Conservation (phyloP, 2,797 vertebrate species). For the Limnodromus scolopaceus region DNA sequence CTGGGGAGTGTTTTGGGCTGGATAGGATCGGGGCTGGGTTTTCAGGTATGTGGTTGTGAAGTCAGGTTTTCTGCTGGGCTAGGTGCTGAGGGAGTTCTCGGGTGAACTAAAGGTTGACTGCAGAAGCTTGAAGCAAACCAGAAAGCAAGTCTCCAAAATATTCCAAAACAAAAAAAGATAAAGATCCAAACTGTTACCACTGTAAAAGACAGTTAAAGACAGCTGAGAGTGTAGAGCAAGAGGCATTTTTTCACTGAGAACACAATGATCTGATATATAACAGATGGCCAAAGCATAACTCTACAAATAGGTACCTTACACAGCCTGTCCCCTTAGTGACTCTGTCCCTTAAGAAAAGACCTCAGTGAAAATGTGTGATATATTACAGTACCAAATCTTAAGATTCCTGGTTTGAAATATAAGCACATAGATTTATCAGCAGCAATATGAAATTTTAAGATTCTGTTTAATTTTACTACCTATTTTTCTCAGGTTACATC, state of each 20-base stretch:
- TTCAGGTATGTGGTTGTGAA: neutral
- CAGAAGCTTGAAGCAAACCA: neutral
- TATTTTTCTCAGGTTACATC: neutral
- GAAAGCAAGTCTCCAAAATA: neutral
- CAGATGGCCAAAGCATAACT: neutral
- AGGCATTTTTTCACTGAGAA: neutral
- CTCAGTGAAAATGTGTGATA: neutral
- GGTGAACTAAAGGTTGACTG: neutral
- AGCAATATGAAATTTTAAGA: neutral
- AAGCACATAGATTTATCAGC: neutral
- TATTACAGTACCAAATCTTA: neutral
- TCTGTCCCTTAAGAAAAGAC: neutral
- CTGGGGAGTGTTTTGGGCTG: neutral
- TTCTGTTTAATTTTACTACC: neutral
- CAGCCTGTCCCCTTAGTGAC: neutral
- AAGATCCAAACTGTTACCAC: neutral
- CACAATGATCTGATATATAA: neutral
- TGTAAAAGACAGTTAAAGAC: neutral
- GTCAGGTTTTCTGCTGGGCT: neutral
- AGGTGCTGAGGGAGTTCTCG: neutral
- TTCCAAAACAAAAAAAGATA: neutral
- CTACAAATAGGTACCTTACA: neutral
- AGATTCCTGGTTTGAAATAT: neutral
- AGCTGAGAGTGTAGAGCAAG: neutral
- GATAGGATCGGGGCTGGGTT: neutral